Conservation (phyloP, 2,888 invertebrate species). For the Lycophotia porphyrea region DNA sequence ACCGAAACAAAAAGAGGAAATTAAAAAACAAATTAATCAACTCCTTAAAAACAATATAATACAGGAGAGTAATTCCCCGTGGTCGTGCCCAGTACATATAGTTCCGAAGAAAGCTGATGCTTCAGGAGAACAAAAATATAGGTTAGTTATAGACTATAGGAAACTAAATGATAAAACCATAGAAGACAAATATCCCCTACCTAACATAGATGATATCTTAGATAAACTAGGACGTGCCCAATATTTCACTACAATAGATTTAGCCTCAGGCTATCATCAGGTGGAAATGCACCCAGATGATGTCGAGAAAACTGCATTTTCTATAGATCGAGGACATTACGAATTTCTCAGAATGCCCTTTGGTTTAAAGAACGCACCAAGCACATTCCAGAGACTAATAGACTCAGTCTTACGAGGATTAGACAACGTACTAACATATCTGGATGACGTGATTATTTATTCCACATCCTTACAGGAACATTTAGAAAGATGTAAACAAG, state of each 20-base stretch:
- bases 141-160: slow-evolving; percentile 2
- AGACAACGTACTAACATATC: background rate
- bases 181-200: background rate
- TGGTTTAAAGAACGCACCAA: background rate
- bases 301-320: background rate
- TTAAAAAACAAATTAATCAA: slow-evolving; percentile 10
- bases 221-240: slow-evolving; percentile 36
- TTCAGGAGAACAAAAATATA: slow-evolving; percentile 14
- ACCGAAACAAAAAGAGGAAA: slow-evolving; percentile 29
- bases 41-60: slow-evolving; percentile 37
- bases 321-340: background rate
- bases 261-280: slow-evolving; percentile 3
- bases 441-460: background rate
- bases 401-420: background rate
- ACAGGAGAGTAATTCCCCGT: slow-evolving; percentile 25
- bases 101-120: background rate
- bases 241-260: slow-evolving; percentile 57
- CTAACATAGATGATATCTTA: slow-evolving; percentile 4
- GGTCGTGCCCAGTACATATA: slow-evolving; percentile 26
- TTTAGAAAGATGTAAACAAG: background rate
- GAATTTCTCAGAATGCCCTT: slow-evolving; percentile 3
- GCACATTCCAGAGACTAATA: background rate
- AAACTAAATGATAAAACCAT: background rate
- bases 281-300: slow-evolving; percentile 6
- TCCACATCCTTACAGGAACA: background rate